Evolutionary conservation across 2,888 invertebrate species (phyloP).

Genomic region (Tanytarsus gracilentus): DNA sequence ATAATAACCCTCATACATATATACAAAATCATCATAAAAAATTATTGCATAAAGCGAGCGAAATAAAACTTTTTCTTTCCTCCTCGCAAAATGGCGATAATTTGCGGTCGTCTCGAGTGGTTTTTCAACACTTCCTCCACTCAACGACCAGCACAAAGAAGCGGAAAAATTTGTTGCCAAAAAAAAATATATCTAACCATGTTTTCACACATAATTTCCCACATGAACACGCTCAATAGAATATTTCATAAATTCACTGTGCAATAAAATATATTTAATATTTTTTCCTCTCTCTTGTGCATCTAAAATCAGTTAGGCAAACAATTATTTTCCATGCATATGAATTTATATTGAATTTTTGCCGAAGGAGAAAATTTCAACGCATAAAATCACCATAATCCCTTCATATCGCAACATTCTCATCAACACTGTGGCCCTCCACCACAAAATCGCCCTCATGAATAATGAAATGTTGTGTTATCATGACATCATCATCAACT

Average conservation of each 20-base stretch:
- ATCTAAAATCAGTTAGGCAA: constrained; percentile 20
- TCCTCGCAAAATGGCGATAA: constrained; percentile 2
- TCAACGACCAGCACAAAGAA: background rate
- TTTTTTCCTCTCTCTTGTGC: background rate
- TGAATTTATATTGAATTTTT: background rate
- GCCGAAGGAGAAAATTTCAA: background rate
- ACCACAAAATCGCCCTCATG: constrained; percentile 4
- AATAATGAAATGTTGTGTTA: constrained; percentile 26
- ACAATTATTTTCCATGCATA: background rate
- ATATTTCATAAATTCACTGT: constrained; percentile 10
- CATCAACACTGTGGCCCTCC: background rate
- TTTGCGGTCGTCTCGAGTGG: background rate
- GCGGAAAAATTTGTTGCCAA: background rate
- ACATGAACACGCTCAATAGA: constrained; percentile 9
- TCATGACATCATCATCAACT: constrained; percentile 29
- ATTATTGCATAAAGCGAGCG: background rate
- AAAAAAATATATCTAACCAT: background rate
- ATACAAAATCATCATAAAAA: background rate
- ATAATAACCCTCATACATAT: background rate
- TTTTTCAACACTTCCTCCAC: background rate
- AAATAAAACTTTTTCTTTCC: background rate
- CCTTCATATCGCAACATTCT: too few relatives aligned
- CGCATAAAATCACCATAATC: constrained; percentile 29
- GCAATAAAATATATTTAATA: background rate
- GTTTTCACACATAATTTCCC: constrained; percentile 8